Evolutionary conservation across 1,140 invertebrate genomes (phyloP), one percentile per base, ranked within the genome.

Genomic region (Schmidtea mediterranea): DNA sequence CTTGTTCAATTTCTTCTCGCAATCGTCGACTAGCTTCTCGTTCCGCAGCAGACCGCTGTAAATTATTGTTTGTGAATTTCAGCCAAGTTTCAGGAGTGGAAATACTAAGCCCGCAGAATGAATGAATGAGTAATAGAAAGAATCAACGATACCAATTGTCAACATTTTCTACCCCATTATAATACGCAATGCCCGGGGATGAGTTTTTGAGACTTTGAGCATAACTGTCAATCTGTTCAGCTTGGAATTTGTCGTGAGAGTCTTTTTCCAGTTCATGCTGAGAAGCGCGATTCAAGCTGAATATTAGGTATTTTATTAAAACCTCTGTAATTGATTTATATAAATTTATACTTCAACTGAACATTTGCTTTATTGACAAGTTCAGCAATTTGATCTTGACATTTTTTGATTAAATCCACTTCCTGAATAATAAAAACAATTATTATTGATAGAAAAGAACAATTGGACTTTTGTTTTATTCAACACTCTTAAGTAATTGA

Each of bases 91-190:
- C 75, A 49, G 76, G 75, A 52, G 75, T 76, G 53, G 74, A 78
- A n/a, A 78, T 69, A 16, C 73, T 75, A 1, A 48, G 1, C 5
- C 1, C 2, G 46, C 37, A 13, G 1, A 2, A 39, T 6, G 5
- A 12, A 2, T 50, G 6, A 19, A 26, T 23, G 5, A n/a, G 43
- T n/a, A 46, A 48, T n/a, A 26, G 13, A 50, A 46, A 38, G 19
- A 13, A 45, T 26, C 9, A 2, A 46, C 57, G 57, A 61, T 69
- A 75, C 66, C 78, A 79, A 18, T 76, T 74, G 71, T 82, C 78
- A 56, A 74, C 77, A 65, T 79, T 79, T 63, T 84, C 79, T 53
- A 83, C 80, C 49, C 79, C 80, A 22, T 76, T 75, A 62, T 78
- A 81, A 61, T 79, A 82, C 57, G 80, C 77, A 50, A 84, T 75